These are phyloP conservation scores for Caranx melampygus DNA, from an alignment of 2,113 vertebrate genomes.

Conservation along the genomic window DNA sequence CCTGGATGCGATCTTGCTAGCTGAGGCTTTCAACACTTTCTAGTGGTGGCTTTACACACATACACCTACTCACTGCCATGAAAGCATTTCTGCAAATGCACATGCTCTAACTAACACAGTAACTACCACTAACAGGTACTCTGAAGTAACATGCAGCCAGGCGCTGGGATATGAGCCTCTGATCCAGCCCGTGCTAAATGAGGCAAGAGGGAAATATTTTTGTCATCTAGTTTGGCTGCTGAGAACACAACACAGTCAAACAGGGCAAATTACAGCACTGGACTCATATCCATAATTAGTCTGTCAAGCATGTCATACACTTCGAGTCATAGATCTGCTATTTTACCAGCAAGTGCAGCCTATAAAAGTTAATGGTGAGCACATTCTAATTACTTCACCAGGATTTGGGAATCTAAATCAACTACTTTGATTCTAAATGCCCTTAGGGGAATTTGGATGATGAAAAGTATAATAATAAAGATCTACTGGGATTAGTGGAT, in stretches of 20 bases:
- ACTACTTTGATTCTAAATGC: constrained; percentile 44
- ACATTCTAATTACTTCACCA: constrained; percentile 53
- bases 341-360: constrained; percentile 58
- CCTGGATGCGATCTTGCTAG: constrained; percentile 87
- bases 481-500: constrained; percentile 15
- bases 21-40: constrained; percentile 86
- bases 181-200: constrained; percentile 65
- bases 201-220: constrained; percentile 68
- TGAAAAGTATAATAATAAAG: constrained; percentile 24
- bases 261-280: constrained; percentile 74
- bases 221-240: constrained; percentile 68
- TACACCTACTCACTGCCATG: constrained; percentile 84
- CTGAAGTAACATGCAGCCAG: constrained; percentile 61
- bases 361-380: constrained; percentile 58
- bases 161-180: constrained; percentile 49
- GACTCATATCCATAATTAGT: constrained; percentile 76
- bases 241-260: constrained; percentile 70
- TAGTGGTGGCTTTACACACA: constrained; percentile 83
- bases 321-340: constrained; percentile 58
- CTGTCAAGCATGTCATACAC: constrained; percentile 69
- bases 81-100: constrained; percentile 80
- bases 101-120: constrained; percentile 71
- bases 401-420: constrained; percentile 44
- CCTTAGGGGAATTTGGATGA: constrained; percentile 26
- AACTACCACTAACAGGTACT: constrained; percentile 77